Base-by-base conservation (phyloP, 2,113 vertebrate genomes). In the Melanocharis versteri region DNA sequence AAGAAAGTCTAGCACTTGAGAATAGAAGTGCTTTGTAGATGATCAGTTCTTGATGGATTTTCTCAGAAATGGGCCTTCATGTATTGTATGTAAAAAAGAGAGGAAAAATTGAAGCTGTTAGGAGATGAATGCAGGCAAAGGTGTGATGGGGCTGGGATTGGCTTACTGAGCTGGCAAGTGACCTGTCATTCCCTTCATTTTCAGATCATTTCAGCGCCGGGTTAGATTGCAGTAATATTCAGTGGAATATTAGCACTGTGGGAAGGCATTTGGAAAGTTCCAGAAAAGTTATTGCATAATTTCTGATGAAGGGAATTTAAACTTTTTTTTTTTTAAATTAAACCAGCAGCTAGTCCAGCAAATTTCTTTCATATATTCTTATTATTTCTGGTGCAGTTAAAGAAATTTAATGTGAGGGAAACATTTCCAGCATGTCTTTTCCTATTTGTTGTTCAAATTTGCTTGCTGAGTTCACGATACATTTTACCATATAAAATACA, bases 31-130 rank as follows among this genome's bases (percentile, higher is more conserved):
- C 85, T 92, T 77, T 80, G 90, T 73, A 91, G 66, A 23, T 66
- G 90, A 93, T 80, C 90, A 73, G 30, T 33, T 75, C 79, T 13
- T 89, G 92, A 93, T 92, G 72, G 85, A 45, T 92, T 93, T 62
- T 90, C 85, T 53, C 92, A 48, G 92, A 92, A 93, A 86, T 75
- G 68, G 37, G 24, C 35, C 79, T 83, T 86, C 6, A 2, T 70
- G 40, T 83, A 47, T 77, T 83, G 68, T 90, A 40, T 39, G 54
- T 66, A 58, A 83, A 93, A 83, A 94, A 50, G 71, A 57, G 44
- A 65, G 83, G 56, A 15, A 27, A 57, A 87, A 53, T 61, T 45
- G 87, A 20, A 86, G 39, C 71, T 27, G 66, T 69, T 79, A 1
- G 0, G 3, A 44, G 79, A 33, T 83, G 85, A 83, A 86, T 77